These are phyloP conservation scores for Galerucella nymphaeae DNA, from an alignment of 2,888 invertebrate genomes.

Conservation along the genomic window DNA sequence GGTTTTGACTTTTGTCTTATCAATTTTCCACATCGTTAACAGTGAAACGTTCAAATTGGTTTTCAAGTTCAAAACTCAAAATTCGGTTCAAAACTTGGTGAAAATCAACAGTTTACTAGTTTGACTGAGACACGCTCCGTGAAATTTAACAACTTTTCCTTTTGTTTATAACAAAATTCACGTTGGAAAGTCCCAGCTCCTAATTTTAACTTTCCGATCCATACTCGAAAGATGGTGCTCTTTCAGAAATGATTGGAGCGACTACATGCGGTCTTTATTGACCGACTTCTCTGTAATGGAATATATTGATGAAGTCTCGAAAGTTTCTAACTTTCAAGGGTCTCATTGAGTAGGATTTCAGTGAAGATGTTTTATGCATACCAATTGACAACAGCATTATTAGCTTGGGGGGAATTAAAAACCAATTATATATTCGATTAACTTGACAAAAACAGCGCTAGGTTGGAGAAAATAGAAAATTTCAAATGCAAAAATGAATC, in stretches of 20 bases:
- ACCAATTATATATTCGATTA: slow-evolving; percentile 20
- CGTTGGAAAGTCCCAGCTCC: neutral
- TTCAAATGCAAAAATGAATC: too few species aligned
- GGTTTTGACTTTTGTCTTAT: too few species aligned
- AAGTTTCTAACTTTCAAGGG: slow-evolving; percentile 25
- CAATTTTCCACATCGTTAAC: too few species aligned
- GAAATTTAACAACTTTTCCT: slow-evolving; percentile 5
- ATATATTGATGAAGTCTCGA: slow-evolving; percentile 26
- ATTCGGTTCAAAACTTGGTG: too few species aligned
- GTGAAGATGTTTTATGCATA: slow-evolving; percentile 23
- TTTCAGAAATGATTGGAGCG: slow-evolving; percentile 13
- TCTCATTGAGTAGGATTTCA: neutral
- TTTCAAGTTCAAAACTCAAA: too few species aligned
- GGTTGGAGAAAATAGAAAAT: neutral
- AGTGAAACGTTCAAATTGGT: too few species aligned
- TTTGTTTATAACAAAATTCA: neutral
- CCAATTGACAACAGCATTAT: slow-evolving; percentile 9
- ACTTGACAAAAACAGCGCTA: slow-evolving; percentile 5
- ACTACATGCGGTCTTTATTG: slow-evolving; percentile 27
- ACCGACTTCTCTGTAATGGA: slow-evolving; percentile 23
- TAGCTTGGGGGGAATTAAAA: slow-evolving; percentile 10
- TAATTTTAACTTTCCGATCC: slow-evolving; percentile 9
- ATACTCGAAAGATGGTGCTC: neutral
- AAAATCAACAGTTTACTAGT: too few species aligned
- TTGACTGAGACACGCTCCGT: slow-evolving; percentile 7